Conservation (phyloP, 2,113 vertebrate genomes). For the Orcinus orca region DNA sequence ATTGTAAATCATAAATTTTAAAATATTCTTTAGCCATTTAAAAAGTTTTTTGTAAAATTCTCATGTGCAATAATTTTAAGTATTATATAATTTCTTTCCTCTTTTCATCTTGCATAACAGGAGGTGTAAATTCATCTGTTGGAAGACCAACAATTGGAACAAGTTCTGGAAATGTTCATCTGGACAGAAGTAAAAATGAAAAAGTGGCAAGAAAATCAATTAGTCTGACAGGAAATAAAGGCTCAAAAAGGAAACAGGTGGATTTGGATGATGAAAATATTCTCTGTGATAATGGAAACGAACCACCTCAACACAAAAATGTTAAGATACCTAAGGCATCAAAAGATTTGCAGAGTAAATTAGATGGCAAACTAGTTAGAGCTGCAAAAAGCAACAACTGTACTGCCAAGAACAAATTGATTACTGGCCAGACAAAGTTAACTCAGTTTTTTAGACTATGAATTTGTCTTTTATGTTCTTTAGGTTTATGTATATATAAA, state of each 20-base stretch:
- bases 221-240: conserved; percentile 81
- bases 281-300: conserved; percentile 81
- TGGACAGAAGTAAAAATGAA: conserved; percentile 74
- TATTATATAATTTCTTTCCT: conserved; percentile 51
- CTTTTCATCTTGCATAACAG: conserved; percentile 75
- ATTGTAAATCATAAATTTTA: neutral
- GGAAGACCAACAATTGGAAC: conserved; percentile 79
- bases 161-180: conserved; percentile 85
- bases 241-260: conserved; percentile 88
- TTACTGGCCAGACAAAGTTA: conserved; percentile 91
- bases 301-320: conserved; percentile 84
- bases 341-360: conserved; percentile 62
- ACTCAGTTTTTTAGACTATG: conserved; percentile 92
- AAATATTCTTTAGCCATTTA: neutral
- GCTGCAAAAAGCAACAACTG: conserved; percentile 79
- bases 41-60: conserved; percentile 29
- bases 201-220: conserved; percentile 77
- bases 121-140: conserved; percentile 73
- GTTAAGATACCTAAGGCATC: conserved; percentile 74
- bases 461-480: conserved; percentile 60
- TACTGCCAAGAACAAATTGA: conserved; percentile 85
- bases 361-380: conserved; percentile 54
- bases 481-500: neutral
- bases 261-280: conserved; percentile 81
- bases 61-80: conserved; percentile 51